Conservation (phyloP, 23 tunicate species). For the Botrylloides violaceus region DNA sequence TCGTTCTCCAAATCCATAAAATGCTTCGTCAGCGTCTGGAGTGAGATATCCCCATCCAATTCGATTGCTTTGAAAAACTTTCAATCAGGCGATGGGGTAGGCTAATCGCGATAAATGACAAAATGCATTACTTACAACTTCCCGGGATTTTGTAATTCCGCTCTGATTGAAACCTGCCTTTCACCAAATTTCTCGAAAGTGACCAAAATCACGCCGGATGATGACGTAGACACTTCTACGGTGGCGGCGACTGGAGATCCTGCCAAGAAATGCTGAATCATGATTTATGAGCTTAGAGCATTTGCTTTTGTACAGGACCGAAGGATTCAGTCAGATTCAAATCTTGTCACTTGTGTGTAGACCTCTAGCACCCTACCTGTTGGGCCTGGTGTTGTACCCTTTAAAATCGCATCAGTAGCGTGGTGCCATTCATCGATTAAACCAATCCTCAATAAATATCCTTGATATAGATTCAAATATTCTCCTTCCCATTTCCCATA, state of each 20-base stretch:
- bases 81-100: too few relatives aligned
- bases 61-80: conserved; percentile 13
- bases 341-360: too few relatives aligned
- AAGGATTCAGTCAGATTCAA: too few relatives aligned
- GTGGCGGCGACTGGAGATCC: neutral
- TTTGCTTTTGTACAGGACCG: too few relatives aligned
- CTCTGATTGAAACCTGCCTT: neutral
- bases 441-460: conserved; percentile 9
- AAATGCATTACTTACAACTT: too few relatives aligned
- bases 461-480: conserved; percentile 21
- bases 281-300: too few relatives aligned
- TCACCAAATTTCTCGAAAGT: conserved; percentile 11
- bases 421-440: conserved; percentile 4
- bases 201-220: neutral
- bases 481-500: conserved; percentile 17
- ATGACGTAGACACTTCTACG: neutral
- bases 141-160: neutral
- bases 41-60: conserved; percentile 18
- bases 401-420: conserved; percentile 4
- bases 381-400: neutral
- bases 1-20: conserved; percentile 16
- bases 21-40: conserved; percentile 5
- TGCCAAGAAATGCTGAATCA: too few relatives aligned
- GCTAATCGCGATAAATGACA: too few relatives aligned
- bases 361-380: neutral